Evolutionary conservation across 2,113 vertebrate species (phyloP).

Genomic region (Chloroceryle aenea): DNA sequence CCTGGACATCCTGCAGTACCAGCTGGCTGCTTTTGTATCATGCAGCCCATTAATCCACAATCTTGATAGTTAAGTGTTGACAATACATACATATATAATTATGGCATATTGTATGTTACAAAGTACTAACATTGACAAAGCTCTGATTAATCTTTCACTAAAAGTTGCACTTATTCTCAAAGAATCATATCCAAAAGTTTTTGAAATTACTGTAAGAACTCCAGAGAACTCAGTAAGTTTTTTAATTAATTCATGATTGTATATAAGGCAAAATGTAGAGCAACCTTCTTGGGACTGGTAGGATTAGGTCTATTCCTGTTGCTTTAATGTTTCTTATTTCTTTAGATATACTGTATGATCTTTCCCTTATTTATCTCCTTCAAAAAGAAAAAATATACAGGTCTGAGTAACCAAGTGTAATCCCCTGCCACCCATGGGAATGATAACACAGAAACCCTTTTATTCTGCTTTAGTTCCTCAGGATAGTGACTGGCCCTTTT

Average conservation of each 20-base stretch:
- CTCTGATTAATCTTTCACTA: not conserved
- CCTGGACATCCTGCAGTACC: not conserved
- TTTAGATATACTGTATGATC: not conserved
- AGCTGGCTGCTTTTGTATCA: not conserved
- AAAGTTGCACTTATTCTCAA: not conserved
- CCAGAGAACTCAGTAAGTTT: not conserved
- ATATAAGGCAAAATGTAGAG: not conserved
- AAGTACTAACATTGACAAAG: not conserved
- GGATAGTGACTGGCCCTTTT: not conserved
- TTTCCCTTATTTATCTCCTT: not conserved
- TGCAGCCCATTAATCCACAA: not conserved
- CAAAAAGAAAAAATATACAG: not conserved
- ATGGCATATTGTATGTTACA: fast-evolving
- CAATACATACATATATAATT: not conserved
- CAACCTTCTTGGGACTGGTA: not conserved
- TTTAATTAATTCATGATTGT: not conserved
- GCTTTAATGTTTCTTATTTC: not conserved
- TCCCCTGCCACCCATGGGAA: not conserved
- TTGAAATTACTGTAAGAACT: not conserved
- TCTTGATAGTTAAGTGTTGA: not conserved
- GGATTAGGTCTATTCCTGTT: not conserved
- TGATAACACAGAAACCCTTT: not conserved
- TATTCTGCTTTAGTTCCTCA: not conserved
- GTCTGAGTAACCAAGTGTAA: not conserved
- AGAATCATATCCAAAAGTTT: not conserved